Conservation (phyloP, 2,797 vertebrate species). For the Pempheris klunzingeri region DNA sequence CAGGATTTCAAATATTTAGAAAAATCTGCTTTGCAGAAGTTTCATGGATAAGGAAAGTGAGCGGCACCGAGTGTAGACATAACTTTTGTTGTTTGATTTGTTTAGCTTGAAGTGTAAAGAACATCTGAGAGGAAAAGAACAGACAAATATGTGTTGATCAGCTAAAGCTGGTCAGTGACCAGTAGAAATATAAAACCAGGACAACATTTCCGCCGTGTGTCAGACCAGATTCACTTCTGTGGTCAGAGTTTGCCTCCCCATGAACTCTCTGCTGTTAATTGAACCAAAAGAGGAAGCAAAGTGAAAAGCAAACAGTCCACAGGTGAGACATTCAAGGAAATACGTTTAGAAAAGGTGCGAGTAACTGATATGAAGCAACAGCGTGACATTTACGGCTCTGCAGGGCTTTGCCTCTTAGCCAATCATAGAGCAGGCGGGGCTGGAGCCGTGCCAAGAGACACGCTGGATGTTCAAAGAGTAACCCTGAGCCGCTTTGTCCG, state of each 20-base stretch:
- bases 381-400: background rate
- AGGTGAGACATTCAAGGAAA: conserved; percentile 9
- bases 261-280: background rate
- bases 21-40: no score
- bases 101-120: background rate
- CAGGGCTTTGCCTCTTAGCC: conserved; percentile 48
- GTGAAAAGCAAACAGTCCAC: background rate
- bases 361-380: conserved; percentile 20
- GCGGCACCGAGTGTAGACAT: background rate
- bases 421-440: conserved; percentile 77
- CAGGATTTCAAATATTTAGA: no score
- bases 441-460: conserved; percentile 69
- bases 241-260: background rate
- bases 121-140: background rate
- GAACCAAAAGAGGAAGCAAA: background rate
- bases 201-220: background rate
- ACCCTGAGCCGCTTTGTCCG: conserved; percentile 55
- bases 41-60: no score
- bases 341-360: conserved; percentile 16
- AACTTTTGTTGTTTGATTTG: background rate
- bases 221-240: background rate
- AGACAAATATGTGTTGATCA: background rate
- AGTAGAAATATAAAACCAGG: background rate
- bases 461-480: conserved; percentile 73
- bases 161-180: background rate